phyloP scores from a whole-genome alignment of 1,140 invertebrate genomes.

The Cydia amplana region DNA sequence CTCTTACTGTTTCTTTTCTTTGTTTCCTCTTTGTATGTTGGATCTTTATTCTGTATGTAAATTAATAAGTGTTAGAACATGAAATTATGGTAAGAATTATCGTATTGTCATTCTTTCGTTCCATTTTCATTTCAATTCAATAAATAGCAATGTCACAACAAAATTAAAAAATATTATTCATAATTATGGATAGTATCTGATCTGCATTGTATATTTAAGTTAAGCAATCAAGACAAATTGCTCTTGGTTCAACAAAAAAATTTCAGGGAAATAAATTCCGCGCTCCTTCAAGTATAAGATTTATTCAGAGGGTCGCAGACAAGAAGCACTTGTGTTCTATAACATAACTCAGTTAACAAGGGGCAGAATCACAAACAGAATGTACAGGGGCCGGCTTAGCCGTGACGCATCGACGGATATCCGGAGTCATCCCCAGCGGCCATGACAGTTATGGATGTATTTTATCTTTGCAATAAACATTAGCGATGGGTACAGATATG shows the following conservation, averaged over 20 bases:
- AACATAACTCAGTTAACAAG: constrained; percentile 76
- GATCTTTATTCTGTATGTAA: background rate
- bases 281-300: constrained; percentile 60
- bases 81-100: too few species aligned
- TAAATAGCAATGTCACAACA: too few species aligned
- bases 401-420: constrained; percentile 72
- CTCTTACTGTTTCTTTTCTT: background rate
- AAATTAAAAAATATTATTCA: too few species aligned
- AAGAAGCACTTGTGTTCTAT: constrained; percentile 63
- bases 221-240: background rate
- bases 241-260: constrained; percentile 5
- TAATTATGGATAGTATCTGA: too few species aligned
- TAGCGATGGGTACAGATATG: constrained; percentile 37
- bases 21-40: background rate
- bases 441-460: constrained; percentile 70
- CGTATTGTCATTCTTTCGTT: too few species aligned
- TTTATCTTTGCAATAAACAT: constrained; percentile 60
- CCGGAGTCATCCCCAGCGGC: constrained; percentile 53
- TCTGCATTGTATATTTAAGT: background rate
- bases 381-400: constrained; percentile 52
- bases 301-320: constrained; percentile 65
- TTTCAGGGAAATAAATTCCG: constrained; percentile 10
- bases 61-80: too few species aligned
- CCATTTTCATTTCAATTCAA: too few species aligned
- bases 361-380: constrained; percentile 65